Percentiles rank a stretch among this genome's conserved stretches.
These are phyloP conservation scores for Sepiola atlantica DNA, from an alignment of 2,888 invertebrate species.

Conservation along the genomic window DNA sequence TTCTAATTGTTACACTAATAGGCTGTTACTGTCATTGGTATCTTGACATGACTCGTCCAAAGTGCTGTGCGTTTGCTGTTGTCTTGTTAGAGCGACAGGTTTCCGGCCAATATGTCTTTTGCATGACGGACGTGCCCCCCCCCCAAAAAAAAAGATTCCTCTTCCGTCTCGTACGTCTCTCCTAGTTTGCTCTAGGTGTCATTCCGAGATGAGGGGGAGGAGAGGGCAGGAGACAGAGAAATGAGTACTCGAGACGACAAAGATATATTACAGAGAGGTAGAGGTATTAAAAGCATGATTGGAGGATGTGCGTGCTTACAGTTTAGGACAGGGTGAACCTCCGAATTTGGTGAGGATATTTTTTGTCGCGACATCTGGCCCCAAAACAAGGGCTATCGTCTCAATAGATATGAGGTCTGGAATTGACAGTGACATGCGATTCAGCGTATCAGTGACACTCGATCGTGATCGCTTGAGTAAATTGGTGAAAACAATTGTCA, in stretches of 20 bases:
- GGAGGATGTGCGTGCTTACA: neutral
- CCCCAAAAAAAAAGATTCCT: too few relatives aligned
- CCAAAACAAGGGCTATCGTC: neutral
- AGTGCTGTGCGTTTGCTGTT: neutral
- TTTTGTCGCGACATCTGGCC: neutral
- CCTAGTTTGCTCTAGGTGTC: neutral
- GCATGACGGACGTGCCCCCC: neutral
- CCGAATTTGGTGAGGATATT: neutral
- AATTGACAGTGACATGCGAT: neutral
- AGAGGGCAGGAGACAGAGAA: neutral
- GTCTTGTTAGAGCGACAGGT: neutral
- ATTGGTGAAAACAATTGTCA: neutral
- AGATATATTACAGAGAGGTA: neutral
- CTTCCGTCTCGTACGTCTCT: neutral
- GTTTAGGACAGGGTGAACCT: neutral
- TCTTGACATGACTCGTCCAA: neutral
- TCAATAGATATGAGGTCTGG: neutral
- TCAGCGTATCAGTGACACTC: neutral
- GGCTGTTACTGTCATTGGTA: neutral
- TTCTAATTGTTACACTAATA: neutral
- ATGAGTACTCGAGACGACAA: neutral
- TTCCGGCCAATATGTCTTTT: neutral
- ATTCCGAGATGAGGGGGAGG: neutral
- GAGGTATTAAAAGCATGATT: neutral
- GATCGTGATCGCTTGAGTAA: neutral